phyloP scores from a whole-genome alignment of 2,113 vertebrate genomes.

The Chamaetylas fuelleborni region DNA sequence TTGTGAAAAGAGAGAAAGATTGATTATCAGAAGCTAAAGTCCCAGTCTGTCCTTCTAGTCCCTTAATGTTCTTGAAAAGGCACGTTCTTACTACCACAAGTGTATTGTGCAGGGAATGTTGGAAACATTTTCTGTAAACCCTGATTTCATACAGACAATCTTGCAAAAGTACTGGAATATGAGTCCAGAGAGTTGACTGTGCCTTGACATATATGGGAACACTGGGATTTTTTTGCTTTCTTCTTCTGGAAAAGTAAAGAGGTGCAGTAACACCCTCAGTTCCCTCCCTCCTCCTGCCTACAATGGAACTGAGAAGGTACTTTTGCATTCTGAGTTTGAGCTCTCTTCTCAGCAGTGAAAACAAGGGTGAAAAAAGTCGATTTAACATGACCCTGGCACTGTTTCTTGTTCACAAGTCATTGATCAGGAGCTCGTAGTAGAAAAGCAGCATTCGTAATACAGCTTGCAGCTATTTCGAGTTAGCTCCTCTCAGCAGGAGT shows the following conservation, averaged over 20 bases:
- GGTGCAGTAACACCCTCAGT: background rate
- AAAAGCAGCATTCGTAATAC: background rate
- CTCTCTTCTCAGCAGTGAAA: background rate
- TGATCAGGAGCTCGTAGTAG: background rate
- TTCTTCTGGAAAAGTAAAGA: background rate
- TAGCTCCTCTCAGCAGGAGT: background rate
- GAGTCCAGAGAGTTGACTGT: background rate
- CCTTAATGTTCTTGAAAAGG: background rate
- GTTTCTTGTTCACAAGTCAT: background rate
- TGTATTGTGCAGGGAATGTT: background rate
- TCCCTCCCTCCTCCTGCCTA: background rate
- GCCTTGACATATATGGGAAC: background rate
- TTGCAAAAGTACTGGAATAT: background rate
- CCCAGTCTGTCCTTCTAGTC: background rate
- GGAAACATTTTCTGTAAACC: background rate
- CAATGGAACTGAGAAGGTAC: background rate
- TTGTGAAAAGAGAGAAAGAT: background rate
- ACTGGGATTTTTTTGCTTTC: background rate
- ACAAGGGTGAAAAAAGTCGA: background rate
- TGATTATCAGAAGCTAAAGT: background rate
- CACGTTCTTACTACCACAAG: background rate
- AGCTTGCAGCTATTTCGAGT: background rate
- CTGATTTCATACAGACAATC: background rate
- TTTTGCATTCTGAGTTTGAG: background rate
- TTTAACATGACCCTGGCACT: background rate